Evolutionary conservation across 2,113 vertebrate genomes (phyloP), one percentile per base, ranked within the genome.

Genomic region (Salvelinus fontinalis): DNA sequence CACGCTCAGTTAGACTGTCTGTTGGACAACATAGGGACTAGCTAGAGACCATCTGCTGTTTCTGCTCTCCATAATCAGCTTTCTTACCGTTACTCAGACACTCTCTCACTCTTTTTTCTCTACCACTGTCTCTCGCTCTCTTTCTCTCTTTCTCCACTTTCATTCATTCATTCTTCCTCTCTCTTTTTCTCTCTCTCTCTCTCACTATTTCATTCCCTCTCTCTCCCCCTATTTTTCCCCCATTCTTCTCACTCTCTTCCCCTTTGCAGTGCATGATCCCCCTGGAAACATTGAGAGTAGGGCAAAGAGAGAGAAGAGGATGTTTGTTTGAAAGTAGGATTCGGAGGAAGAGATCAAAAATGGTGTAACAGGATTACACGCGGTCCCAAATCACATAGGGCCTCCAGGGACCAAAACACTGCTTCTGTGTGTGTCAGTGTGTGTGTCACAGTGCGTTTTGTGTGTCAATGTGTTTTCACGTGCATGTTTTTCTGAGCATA

Each of bases 261-360:
- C 34, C 31, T 66, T 66, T 12, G 67, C 70, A 80, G 75, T 77
- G 74, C 83, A 72, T 48, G 81, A 86, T 85, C 80, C 81, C 77
- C 87, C 83, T 83, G 76, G 77, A 86, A 88, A 88, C 89, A 82
- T 80, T 84, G 86, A 86, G 84, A 76, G 82, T 82, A 26, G 18
- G 84, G 81, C 34, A 7, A 34, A 34, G 34, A 34, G 34, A 34
- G 34, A 34, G 34, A 34, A 79, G 79, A 82, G 85, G 49, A 60
- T 85, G 85, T 91, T 91, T 90, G 88, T 91, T 90, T 91, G 87
- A 90, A 92, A 90, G 89, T 84, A 85, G 85, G 80, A 87, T 89
- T 86, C 88, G 84, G 87, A 79, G 79, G 88, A 85, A 79, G 77
- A 90, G 90, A 91, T 92, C 89, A 93, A 89, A 92, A 89, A 90